Evolutionary conservation across 2,797 vertebrate genomes (phyloP).

Genomic region (Acipenser oxyrinchus): DNA sequence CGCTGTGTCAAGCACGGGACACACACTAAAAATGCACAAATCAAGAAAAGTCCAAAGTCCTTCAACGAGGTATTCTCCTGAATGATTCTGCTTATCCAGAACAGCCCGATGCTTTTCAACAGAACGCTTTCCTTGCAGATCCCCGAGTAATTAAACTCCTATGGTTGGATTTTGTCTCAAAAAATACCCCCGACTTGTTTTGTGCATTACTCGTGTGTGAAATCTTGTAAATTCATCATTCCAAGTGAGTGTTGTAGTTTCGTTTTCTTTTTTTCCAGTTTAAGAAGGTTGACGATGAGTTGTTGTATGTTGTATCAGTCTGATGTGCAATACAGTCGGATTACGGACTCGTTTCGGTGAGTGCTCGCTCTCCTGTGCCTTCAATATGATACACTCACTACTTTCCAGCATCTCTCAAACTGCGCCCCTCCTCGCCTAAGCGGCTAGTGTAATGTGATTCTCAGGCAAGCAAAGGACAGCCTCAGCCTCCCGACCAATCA

Average conservation of each 20-base stretch:
- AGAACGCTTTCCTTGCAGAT: conserved; percentile 5
- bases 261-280: neutral
- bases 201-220: conserved; percentile 19
- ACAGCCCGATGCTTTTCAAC: neutral
- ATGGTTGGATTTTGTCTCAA: conserved; percentile 9
- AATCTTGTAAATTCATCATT: conserved; percentile 22
- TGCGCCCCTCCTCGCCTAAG: conserved; percentile 33
- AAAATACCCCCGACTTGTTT: conserved; percentile 7
- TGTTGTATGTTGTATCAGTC: conserved; percentile 2
- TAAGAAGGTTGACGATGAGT: conserved; percentile 22
- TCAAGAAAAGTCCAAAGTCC: conserved; percentile 34
- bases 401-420: conserved; percentile 28
- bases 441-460: conserved; percentile 14
- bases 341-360: conserved; percentile 17
- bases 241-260: conserved; percentile 35
- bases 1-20: too few relatives aligned
- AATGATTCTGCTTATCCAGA: conserved; percentile 11
- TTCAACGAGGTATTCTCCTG: conserved; percentile 49
- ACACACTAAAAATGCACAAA: too few relatives aligned
- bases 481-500: conserved; percentile 19
- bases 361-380: conserved; percentile 8
- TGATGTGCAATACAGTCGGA: conserved; percentile 19
- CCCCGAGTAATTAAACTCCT: conserved; percentile 4
- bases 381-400: conserved; percentile 4
- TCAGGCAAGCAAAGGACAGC: conserved; percentile 18